Evolutionary conservation across 1,140 invertebrate species (phyloP).

Genomic region (Ceratina calcarata): DNA sequence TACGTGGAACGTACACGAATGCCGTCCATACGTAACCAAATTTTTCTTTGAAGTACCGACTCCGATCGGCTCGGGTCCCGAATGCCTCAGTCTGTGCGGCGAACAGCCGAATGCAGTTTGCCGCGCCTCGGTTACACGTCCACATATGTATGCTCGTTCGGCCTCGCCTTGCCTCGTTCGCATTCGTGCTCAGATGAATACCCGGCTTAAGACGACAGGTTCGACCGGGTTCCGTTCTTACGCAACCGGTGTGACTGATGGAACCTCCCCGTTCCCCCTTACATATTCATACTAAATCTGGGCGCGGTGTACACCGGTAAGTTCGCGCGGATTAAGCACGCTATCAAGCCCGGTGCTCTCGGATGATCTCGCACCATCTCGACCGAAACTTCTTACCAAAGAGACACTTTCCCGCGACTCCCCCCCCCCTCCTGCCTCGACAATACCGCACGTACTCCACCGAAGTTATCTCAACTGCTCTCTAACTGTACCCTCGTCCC

Average conservation of each 20-base stretch:
- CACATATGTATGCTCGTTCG: too few relatives aligned
- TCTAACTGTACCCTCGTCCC: background rate
- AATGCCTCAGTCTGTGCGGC: too few relatives aligned
- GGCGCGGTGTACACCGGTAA: conserved; percentile 7
- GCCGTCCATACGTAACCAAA: too few relatives aligned
- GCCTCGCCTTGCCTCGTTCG: too few relatives aligned
- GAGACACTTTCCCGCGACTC: conserved; percentile 38
- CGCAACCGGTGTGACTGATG: background rate
- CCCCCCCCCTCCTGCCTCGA: conserved; percentile 1
- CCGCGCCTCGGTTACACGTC: too few relatives aligned
- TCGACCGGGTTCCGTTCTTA: conserved; percentile 3
- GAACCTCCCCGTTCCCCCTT: background rate
- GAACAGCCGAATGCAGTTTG: too few relatives aligned
- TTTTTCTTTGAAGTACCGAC: too few relatives aligned
- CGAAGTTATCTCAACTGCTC: conserved; percentile 36
- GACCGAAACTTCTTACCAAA: conserved; percentile 40
- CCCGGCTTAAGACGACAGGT: too few relatives aligned
- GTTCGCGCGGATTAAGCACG: conserved; percentile 43
- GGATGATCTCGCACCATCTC: conserved; percentile 31
- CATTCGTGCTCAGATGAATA: too few relatives aligned
- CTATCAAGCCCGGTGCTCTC: conserved; percentile 34
- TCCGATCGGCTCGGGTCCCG: too few relatives aligned
- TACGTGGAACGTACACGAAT: too few relatives aligned
- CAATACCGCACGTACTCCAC: conserved; percentile 48
- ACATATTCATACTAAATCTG: conserved; percentile 38